Conservation (phyloP, 2,113 vertebrate genomes). For the Sterrhoptilus dennistouni region DNA sequence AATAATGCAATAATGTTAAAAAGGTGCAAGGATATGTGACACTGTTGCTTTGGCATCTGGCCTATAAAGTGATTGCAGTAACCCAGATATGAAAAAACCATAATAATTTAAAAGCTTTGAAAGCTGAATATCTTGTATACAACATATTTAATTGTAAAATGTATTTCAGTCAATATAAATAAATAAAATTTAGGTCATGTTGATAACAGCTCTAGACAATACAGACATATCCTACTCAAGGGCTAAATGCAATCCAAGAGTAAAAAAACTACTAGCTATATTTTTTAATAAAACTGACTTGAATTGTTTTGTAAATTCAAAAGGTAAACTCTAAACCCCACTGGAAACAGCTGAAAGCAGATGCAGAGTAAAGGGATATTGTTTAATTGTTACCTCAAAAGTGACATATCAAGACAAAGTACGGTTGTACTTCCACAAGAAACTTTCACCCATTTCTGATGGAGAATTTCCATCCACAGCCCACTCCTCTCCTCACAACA, state of each 20-base stretch:
- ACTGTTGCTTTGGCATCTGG: neutral
- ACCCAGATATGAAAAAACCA: neutral
- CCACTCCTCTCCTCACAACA: neutral
- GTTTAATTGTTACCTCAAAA: neutral
- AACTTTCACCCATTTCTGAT: neutral
- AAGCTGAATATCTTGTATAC: neutral
- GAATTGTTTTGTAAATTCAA: neutral
- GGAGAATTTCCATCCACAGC: neutral
- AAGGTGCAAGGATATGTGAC: neutral
- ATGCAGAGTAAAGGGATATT: neutral
- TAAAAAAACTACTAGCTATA: neutral
- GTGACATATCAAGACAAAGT: neutral
- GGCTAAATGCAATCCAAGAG: neutral
- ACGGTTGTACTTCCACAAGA: neutral
- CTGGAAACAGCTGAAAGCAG: neutral
- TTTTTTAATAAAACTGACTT: neutral
- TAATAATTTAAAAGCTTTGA: neutral
- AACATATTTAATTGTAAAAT: neutral
- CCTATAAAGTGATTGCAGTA: neutral
- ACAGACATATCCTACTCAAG: neutral
- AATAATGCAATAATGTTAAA: neutral
- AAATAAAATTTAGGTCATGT: neutral
- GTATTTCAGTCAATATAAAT: neutral
- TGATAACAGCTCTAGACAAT: neutral
- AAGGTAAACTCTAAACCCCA: neutral